Base-by-base conservation (phyloP, 2,113 vertebrate species). In the Connochaetes taurinus region DNA sequence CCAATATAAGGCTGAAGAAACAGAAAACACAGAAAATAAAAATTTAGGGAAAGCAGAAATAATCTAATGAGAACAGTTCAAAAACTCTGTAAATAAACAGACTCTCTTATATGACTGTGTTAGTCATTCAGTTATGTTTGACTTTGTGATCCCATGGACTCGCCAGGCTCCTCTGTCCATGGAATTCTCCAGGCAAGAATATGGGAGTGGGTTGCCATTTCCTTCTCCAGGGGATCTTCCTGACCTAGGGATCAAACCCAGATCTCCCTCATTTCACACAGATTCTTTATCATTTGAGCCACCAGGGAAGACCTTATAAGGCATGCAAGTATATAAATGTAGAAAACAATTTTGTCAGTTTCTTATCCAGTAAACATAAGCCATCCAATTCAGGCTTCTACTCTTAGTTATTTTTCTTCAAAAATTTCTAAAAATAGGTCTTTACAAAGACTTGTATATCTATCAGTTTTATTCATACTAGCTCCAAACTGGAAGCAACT, bases 241-340 rank as follows among this genome's bases (percentile, higher is more conserved):
- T 43, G 36, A 76, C 40, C 71, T 27, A 43, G 11, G 36, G 23
- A 27, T 76, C 23, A 43, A 76, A 76, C 40, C 21, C 19, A 27
- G 1, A 12, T 76, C 11, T 25, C 23, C 12, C 23, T 40, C 23
- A 43, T 43, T 43, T 13, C 23, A 43, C 0, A 6, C 12, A 43
- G 23, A 76, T 76, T 76, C 71, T 76, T 43, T 76, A 43, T 23
- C 6, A 15, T 40, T 76, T 76, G 71, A 43, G 71, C 23, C 71
- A 76, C 36, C 21, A 76, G 40, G 71, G 71, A 76, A 76, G 40
- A 43, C 23, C 14, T 60, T 91, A 27, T 14, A 50, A 64, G 58
- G 33, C 33, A 13, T 88, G 19, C 57, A 64, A 33, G 10, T 64
- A 29, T 53, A 47, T 45, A 64, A 60, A 81, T 17, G 36, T 27